Evolutionary conservation across 2,113 vertebrate genomes (phyloP).

Genomic region (Gopherus flavomarginatus): DNA sequence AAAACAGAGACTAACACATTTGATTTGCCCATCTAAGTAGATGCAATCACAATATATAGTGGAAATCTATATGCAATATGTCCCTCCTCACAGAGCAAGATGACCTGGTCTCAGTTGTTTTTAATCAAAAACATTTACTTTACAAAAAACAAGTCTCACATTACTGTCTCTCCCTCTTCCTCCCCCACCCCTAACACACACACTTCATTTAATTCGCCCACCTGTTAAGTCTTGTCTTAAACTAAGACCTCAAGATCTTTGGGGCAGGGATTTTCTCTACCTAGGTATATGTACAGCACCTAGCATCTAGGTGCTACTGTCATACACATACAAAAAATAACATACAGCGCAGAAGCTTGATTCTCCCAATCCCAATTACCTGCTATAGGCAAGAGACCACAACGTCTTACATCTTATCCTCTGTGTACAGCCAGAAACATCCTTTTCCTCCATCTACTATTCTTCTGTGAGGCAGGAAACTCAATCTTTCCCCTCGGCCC

Average conservation of each 20-base stretch:
- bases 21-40: no score
- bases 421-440: not conserved
- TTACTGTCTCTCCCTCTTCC: not conserved
- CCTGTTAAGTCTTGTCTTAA: not conserved
- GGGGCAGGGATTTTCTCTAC: not conserved
- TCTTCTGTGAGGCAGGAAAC: not conserved
- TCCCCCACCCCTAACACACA: not conserved
- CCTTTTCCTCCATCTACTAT: not conserved
- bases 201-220: not conserved
- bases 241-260: not conserved
- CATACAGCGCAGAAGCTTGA: not conserved
- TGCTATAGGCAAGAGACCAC: no score
- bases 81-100: not conserved
- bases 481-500: not conserved
- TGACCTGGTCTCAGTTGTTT: not conserved
- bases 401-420: not conserved
- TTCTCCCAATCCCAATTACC: not conserved
- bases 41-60: not conserved
- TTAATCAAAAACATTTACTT: not conserved
- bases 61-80: not conserved
- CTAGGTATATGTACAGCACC: not conserved
- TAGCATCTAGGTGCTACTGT: no score
- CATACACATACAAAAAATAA: not conserved
- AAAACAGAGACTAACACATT: no score
- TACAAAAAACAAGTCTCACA: no score